phyloP scores from a whole-genome alignment of 2,888 invertebrate genomes.

The Tricholauxania praeusta region DNA sequence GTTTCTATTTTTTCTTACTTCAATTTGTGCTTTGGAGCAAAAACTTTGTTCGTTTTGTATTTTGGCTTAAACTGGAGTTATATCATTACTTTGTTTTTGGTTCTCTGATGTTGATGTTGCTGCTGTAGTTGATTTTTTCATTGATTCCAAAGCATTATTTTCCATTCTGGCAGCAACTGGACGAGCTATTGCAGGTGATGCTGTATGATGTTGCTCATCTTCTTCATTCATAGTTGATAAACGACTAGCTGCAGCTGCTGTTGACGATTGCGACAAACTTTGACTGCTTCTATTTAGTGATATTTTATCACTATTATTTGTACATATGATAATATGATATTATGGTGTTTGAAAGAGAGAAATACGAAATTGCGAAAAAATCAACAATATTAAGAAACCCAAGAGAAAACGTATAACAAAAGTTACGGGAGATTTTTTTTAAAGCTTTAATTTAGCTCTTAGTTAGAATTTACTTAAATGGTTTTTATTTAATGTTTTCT shows the following conservation, averaged over 20 bases:
- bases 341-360: too few species aligned
- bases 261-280: not conserved
- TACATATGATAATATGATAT: too few species aligned
- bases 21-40: slow-evolving; percentile 4
- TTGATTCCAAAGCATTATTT: not conserved
- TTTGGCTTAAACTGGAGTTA: slow-evolving; percentile 57
- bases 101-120: slow-evolving; percentile 36
- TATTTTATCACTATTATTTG: slow-evolving; percentile 18
- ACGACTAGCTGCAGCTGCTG: slow-evolving; percentile 63
- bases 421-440: too few species aligned
- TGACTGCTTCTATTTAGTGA: slow-evolving; percentile 11
- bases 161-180: slow-evolving; percentile 20
- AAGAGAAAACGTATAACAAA: too few species aligned
- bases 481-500: too few species aligned
- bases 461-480: too few species aligned
- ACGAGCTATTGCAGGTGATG: not conserved
- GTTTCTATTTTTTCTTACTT: not conserved
- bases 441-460: too few species aligned
- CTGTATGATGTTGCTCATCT: slow-evolving; percentile 74
- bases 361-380: too few species aligned
- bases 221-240: slow-evolving; percentile 90
- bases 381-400: too few species aligned
- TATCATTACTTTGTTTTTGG: slow-evolving; percentile 45
- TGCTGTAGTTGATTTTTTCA: slow-evolving; percentile 3
- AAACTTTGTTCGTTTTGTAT: not conserved